Conservation (phyloP, 2,888 invertebrate species). For the Mesorhabditis belari region DNA sequence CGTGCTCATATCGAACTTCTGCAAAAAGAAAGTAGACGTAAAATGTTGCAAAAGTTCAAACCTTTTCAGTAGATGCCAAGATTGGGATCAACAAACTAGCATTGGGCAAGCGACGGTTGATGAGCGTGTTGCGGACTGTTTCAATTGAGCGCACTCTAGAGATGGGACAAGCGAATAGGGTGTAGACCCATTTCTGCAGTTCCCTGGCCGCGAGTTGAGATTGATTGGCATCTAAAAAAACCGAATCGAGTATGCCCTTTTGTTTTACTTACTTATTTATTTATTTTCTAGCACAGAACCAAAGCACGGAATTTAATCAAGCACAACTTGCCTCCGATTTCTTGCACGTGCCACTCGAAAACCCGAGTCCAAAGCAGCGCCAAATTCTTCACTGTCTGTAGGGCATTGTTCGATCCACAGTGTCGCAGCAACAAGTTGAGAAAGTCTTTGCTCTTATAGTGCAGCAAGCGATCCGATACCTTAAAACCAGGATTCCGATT, state of each 20-base stretch:
- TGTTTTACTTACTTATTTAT: no score
- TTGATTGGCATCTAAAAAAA: not conserved
- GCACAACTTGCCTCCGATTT: not conserved
- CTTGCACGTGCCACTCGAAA: not conserved
- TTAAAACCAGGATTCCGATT: no score
- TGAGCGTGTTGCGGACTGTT: not conserved
- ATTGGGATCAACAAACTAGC: not conserved
- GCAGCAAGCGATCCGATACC: not conserved
- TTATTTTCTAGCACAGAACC: no score
- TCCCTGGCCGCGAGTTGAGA: not conserved
- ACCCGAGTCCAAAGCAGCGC: not conserved
- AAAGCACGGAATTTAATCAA: not conserved
- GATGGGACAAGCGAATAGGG: not conserved
- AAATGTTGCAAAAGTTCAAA: not conserved
- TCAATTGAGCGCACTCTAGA: not conserved
- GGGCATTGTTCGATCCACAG: not conserved
- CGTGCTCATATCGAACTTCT: not conserved
- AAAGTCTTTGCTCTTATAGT: not conserved
- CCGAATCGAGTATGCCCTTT: no score
- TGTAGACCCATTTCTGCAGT: not conserved
- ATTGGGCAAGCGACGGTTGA: not conserved
- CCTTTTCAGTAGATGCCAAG: not conserved
- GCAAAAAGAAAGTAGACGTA: not conserved
- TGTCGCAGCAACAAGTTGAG: not conserved
- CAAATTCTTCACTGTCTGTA: not conserved